Conservation (phyloP, 2,888 invertebrate genomes). For the Cotesia congregata region DNA sequence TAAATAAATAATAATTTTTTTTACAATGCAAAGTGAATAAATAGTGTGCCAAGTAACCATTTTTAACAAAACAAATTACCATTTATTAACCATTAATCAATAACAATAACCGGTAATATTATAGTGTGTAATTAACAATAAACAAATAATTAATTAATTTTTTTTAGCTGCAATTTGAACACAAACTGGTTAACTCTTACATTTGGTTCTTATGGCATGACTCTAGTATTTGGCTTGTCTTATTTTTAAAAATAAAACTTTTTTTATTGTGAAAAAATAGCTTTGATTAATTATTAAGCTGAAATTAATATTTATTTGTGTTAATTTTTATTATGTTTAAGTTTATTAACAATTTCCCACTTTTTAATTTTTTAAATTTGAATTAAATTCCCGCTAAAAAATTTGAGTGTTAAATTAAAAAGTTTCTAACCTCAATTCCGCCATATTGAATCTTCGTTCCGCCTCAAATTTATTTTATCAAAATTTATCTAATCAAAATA, state of each 20-base stretch:
- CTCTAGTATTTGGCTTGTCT: constrained; percentile 68
- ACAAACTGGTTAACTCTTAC: constrained; percentile 64
- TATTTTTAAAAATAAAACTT: constrained; percentile 48
- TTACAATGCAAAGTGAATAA: constrained; percentile 20
- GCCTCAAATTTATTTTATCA: no score
- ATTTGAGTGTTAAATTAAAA: no score
- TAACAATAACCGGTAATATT: constrained; percentile 22
- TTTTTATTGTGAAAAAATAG: constrained; percentile 21
- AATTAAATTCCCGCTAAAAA: no score
- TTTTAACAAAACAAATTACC: constrained; percentile 13
- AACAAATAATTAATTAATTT: constrained; percentile 47
- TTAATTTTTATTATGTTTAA: no score
- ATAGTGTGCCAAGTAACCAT: constrained; percentile 18
- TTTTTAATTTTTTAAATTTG: no score
- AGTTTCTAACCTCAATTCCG: no score
- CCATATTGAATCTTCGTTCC: no score
- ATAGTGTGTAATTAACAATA: constrained; percentile 42
- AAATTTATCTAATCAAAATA: no score
- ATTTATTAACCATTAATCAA: constrained; percentile 6
- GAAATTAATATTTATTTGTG: neutral
- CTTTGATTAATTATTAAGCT: constrained; percentile 14
- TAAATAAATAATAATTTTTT: constrained; percentile 17
- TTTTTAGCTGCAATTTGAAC: constrained; percentile 64
- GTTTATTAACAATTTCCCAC: no score
- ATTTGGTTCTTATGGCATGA: constrained; percentile 69